Conservation (phyloP, 2,888 invertebrate genomes). For the Lycia hirtaria region DNA sequence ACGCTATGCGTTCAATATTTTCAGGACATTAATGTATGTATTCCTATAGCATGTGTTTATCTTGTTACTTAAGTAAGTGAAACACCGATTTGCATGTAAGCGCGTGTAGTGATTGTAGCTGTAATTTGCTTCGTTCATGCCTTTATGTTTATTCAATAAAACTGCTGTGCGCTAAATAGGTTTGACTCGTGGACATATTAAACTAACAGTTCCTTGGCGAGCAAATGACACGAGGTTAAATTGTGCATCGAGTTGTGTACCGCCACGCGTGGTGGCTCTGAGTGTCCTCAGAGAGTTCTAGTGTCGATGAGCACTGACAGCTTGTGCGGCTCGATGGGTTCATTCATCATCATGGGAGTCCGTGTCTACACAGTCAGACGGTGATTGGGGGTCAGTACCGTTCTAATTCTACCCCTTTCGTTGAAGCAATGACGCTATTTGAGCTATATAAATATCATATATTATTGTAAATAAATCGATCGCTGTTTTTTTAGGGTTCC, state of each 20-base stretch:
- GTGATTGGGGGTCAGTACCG: too few species aligned
- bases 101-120: conserved; percentile 32
- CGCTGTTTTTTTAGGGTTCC: too few species aligned
- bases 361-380: too few species aligned
- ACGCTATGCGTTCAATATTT: conserved; percentile 55
- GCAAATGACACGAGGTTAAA: too few species aligned
- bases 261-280: neutral
- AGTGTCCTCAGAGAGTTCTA: conserved; percentile 22
- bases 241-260: too few species aligned
- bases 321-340: conserved; percentile 24
- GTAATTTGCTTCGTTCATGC: conserved; percentile 23
- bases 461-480: too few species aligned
- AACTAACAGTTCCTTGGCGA: conserved; percentile 1
- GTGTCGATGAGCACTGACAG: conserved; percentile 29
- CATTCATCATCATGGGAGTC: conserved; percentile 42
- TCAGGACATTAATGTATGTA: conserved; percentile 61
- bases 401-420: too few species aligned
- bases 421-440: too few species aligned
- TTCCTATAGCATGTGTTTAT: conserved; percentile 31
- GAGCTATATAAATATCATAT: too few species aligned
- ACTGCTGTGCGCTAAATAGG: conserved; percentile 17
- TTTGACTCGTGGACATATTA: conserved; percentile 5
- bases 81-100: conserved; percentile 41
- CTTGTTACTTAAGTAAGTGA: conserved; percentile 37
- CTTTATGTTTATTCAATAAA: conserved; percentile 20